Percentiles rank a stretch among this genome's conserved stretches.
phyloP scores from a whole-genome alignment of 2,888 invertebrate species.

The Hirtodrosophila confusa region DNA sequence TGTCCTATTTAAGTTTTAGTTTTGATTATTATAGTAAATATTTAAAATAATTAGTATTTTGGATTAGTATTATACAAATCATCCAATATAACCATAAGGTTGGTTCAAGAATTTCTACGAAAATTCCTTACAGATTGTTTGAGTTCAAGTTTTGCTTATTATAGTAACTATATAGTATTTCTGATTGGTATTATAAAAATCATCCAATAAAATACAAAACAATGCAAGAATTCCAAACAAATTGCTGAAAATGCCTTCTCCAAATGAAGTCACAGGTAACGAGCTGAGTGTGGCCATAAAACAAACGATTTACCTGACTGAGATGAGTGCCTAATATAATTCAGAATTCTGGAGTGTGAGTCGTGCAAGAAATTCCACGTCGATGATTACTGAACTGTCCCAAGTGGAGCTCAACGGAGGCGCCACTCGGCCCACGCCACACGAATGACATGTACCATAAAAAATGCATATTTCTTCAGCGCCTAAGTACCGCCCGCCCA shows the following conservation, averaged over 20 bases:
- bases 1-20: no score
- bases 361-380: conserved; percentile 46
- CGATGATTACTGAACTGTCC: conserved; percentile 33
- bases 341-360: conserved; percentile 22
- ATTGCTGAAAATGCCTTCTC: conserved; percentile 5
- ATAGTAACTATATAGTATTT: no score
- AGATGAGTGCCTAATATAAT: neutral
- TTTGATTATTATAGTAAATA: no score
- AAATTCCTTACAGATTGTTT: no score
- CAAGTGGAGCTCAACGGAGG: conserved; percentile 36
- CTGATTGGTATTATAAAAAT: conserved; percentile 1
- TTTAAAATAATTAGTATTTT: no score
- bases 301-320: conserved; percentile 17
- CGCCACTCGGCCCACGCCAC: conserved; percentile 34
- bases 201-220: neutral
- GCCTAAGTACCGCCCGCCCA: conserved; percentile 43
- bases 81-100: no score
- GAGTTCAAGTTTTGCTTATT: no score
- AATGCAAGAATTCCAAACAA: neutral
- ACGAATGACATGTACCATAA: conserved; percentile 57
- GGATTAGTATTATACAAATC: no score
- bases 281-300: conserved; percentile 11
- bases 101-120: no score
- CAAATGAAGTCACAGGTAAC: conserved; percentile 20
- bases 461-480: conserved; percentile 44